These are phyloP conservation scores for Metaphire vulgaris DNA, from an alignment of 1,140 invertebrate species.

Conservation along the genomic window DNA sequence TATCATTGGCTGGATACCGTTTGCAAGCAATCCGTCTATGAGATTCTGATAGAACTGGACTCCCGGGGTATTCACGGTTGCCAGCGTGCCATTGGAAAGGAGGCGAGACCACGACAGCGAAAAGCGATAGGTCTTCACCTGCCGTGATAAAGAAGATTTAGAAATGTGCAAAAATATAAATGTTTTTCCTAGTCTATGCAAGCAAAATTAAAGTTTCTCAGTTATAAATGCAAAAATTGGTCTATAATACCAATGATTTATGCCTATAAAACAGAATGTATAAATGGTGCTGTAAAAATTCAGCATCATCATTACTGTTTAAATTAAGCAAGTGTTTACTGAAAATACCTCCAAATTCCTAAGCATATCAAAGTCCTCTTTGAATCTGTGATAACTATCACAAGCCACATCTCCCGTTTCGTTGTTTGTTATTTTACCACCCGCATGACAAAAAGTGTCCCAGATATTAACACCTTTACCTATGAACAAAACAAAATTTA, in stretches of 20 bases:
- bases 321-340: no score
- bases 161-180: not conserved
- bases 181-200: constrained; percentile 24
- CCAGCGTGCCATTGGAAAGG: constrained; percentile 60
- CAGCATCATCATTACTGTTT: no score
- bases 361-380: constrained; percentile 61
- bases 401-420: constrained; percentile 60
- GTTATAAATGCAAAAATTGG: not conserved
- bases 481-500: no score
- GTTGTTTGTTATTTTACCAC: constrained; percentile 54
- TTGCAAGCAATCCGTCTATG: constrained; percentile 35
- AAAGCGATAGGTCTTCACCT: constrained; percentile 58
- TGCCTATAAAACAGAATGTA: not conserved
- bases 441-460: constrained; percentile 58
- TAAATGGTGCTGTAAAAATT: not conserved
- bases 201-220: not conserved
- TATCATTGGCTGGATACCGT: constrained; percentile 50
- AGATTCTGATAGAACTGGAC: constrained; percentile 45
- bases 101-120: constrained; percentile 65
- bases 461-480: constrained; percentile 54
- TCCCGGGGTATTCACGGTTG: constrained; percentile 35
- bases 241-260: not conserved
- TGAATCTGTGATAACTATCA: constrained; percentile 63
- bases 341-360: constrained; percentile 51
- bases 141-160: not conserved